These are phyloP conservation scores for Rattus norvegicus DNA, from an alignment of 2,113 vertebrate species.

Conservation along the genomic window DNA sequence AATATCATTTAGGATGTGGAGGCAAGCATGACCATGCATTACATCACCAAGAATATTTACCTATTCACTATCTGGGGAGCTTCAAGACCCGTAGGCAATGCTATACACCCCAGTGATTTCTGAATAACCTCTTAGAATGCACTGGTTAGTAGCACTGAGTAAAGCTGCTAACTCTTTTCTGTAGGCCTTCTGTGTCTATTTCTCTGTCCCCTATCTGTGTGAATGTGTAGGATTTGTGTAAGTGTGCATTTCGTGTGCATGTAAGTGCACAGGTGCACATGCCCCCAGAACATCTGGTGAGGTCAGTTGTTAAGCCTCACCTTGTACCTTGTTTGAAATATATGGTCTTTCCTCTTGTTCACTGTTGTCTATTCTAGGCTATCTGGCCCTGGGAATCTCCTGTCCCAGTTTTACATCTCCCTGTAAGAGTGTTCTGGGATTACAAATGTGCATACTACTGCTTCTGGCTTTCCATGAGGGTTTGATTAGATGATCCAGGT, in stretches of 20 bases:
- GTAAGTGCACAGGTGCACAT: too few relatives aligned
- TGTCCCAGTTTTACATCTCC: background rate
- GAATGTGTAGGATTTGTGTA: background rate
- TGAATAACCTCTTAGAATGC: background rate
- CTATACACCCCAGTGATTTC: background rate
- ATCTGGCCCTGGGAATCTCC: background rate
- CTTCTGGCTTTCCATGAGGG: background rate
- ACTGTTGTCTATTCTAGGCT: background rate
- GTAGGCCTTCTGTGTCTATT: background rate
- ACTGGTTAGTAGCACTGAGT: too few relatives aligned
- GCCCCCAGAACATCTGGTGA: background rate
- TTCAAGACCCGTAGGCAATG: background rate
- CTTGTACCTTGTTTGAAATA: background rate
- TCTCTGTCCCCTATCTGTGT: background rate
- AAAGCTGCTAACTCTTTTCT: background rate
- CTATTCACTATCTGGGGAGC: background rate
- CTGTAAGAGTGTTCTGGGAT: background rate
- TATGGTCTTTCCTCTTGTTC: background rate
- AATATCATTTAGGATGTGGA: background rate
- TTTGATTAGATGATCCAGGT: background rate
- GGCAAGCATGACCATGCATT: background rate
- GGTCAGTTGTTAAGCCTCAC: background rate
- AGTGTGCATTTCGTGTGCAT: background rate
- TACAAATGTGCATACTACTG: background rate
- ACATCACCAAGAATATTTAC: background rate